Percentiles rank a stretch among this genome's conserved stretches.
Evolutionary conservation across 2,888 invertebrate genomes (phyloP).

Genomic region (Brachynemurus nebulosus): DNA sequence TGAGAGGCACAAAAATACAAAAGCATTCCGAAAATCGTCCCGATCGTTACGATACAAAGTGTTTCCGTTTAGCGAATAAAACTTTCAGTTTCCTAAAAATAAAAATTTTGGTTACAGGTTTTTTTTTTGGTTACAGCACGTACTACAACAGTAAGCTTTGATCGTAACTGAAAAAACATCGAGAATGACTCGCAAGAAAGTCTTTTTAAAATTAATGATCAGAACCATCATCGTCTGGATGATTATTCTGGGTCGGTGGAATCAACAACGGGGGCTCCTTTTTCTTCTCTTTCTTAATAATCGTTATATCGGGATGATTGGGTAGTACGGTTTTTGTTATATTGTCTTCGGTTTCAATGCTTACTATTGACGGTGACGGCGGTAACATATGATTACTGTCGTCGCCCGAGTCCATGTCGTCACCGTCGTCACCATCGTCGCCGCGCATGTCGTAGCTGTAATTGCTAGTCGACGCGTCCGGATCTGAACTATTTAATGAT

Average conservation of each 20-base stretch:
- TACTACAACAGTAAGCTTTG: conserved; percentile 1
- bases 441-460: conserved; percentile 15
- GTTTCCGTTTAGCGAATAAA: background rate
- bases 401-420: conserved; percentile 27
- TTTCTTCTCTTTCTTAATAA: conserved; percentile 41
- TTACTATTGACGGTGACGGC: conserved; percentile 29
- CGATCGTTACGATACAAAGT: background rate
- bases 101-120: conserved; percentile 1
- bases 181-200: background rate
- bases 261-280: conserved; percentile 22
- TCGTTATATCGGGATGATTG: conserved; percentile 44
- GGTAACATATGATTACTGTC: conserved; percentile 22
- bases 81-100: background rate
- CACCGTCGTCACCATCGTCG: conserved; percentile 31
- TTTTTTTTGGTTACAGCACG: no score
- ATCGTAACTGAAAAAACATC: background rate
- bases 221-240: conserved; percentile 32
- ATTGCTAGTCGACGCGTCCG: conserved; percentile 25
- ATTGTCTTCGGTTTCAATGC: conserved; percentile 25
- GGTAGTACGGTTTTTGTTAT: conserved; percentile 32
- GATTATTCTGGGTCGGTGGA: conserved; percentile 28
- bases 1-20: background rate
- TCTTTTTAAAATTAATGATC: conserved; percentile 1
- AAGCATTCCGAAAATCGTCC: background rate
- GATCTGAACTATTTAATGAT: conserved; percentile 36